These are phyloP conservation scores for Struthidea cinerea DNA, from an alignment of 2,113 vertebrate genomes.

Conservation along the genomic window DNA sequence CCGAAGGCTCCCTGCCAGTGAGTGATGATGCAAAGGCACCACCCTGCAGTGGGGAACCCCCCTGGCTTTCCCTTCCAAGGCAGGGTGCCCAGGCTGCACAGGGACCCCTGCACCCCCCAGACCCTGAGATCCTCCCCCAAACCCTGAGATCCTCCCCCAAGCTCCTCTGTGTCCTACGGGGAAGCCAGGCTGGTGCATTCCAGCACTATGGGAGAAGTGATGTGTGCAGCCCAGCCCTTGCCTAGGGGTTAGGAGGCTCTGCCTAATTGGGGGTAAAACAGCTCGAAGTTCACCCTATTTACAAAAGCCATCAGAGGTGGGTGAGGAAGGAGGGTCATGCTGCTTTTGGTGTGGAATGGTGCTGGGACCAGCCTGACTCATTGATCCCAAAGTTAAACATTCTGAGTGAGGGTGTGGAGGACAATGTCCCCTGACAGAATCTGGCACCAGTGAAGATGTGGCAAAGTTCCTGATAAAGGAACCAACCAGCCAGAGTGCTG, in stretches of 20 bases:
- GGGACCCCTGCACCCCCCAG: not conserved
- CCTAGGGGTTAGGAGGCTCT: not conserved
- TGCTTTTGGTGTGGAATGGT: not conserved
- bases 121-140: not conserved
- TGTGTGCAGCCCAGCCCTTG: not conserved
- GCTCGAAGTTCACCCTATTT: fast-evolving
- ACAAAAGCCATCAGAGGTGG: not conserved
- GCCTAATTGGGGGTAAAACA: fast-evolving
- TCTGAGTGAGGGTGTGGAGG: not conserved
- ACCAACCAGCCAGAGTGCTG: not conserved
- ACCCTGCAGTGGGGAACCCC: not conserved
- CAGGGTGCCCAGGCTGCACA: not conserved
- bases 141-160: too few relatives aligned
- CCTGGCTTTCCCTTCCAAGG: not conserved
- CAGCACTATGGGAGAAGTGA: fast-evolving
- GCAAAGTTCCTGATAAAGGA: not conserved
- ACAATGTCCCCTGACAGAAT: fast-evolving
- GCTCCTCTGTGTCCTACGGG: not conserved
- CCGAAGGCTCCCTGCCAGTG: fast-evolving
- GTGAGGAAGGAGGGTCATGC: fast-evolving
- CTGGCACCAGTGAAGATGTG: not conserved
- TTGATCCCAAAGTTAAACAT: fast-evolving
- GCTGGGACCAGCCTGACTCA: not conserved
- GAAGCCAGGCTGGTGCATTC: not conserved
- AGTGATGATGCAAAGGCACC: not conserved